phyloP scores from a whole-genome alignment of 2,888 invertebrate species.

The Corbicula japonica region DNA sequence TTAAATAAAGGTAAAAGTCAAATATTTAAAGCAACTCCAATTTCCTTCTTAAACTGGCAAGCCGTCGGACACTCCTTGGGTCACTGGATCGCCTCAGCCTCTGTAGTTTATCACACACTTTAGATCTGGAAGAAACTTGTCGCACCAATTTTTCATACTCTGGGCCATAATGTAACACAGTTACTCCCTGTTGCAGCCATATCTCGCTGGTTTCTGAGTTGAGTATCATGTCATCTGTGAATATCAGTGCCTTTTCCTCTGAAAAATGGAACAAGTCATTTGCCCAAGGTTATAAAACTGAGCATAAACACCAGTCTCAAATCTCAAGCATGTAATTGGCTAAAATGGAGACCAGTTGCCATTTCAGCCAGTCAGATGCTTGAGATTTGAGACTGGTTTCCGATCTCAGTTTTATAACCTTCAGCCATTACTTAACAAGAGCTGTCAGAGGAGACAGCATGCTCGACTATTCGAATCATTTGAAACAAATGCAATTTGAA shows the following conservation, averaged over 20 bases:
- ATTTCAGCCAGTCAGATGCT: background rate
- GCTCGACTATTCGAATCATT: no score
- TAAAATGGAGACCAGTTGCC: background rate
- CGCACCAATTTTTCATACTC: constrained; percentile 18
- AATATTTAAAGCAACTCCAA: no score
- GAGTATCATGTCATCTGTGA: constrained; percentile 4
- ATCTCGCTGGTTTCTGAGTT: constrained; percentile 4
- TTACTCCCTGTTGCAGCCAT: constrained; percentile 11
- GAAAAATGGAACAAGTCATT: constrained; percentile 16
- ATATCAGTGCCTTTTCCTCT: constrained; percentile 48
- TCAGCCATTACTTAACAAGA: no score
- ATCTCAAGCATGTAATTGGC: background rate
- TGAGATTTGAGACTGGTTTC: no score
- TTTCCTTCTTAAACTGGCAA: no score
- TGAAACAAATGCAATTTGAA: no score
- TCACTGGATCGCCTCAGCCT: background rate
- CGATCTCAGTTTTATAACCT: no score
- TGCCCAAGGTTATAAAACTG: no score
- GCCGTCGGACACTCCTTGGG: no score
- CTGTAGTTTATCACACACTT: constrained; percentile 29
- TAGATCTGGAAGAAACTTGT: background rate
- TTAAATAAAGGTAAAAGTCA: no score
- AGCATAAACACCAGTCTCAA: no score
- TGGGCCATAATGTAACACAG: constrained; percentile 17
- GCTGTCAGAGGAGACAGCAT: no score